Conservation (phyloP, 2,888 invertebrate species). For the Drosophila kanekoi region DNA sequence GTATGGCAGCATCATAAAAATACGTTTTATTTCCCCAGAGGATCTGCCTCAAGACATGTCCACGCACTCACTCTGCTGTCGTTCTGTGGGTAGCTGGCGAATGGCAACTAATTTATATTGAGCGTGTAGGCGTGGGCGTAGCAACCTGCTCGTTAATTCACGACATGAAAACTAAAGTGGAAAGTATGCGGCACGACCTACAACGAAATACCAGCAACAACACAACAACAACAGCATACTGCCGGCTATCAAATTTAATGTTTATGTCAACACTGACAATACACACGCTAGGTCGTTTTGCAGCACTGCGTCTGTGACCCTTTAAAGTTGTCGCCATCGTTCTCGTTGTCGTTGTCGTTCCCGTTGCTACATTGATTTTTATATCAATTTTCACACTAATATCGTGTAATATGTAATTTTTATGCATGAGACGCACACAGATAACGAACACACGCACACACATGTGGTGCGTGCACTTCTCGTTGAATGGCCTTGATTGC, state of each 20-base stretch:
- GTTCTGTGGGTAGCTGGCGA: constrained; percentile 27
- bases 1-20: constrained; percentile 73
- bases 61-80: constrained; percentile 39
- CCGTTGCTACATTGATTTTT: constrained; percentile 74
- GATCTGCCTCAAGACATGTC: constrained; percentile 70
- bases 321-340: constrained; percentile 62
- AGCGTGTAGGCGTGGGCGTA: constrained; percentile 39
- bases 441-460: constrained; percentile 26
- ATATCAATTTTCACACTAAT: constrained; percentile 81
- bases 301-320: constrained; percentile 65
- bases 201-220: constrained; percentile 10
- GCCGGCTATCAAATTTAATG: constrained; percentile 75
- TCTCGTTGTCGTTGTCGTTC: constrained; percentile 26
- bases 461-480: constrained; percentile 9
- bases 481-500: constrained; percentile 42
- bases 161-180: constrained; percentile 77
- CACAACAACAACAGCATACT: constrained; percentile 32
- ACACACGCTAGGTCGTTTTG: constrained; percentile 65
- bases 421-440: constrained; percentile 68
- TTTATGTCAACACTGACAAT: constrained; percentile 77
- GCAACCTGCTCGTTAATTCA: constrained; percentile 74
- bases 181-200: constrained; percentile 57
- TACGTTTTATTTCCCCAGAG: constrained; percentile 77
- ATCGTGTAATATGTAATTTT: constrained; percentile 79
- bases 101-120: constrained; percentile 64